These are phyloP conservation scores for Paradisaea rubra DNA, from an alignment of 2,113 vertebrate species.

Conservation along the genomic window DNA sequence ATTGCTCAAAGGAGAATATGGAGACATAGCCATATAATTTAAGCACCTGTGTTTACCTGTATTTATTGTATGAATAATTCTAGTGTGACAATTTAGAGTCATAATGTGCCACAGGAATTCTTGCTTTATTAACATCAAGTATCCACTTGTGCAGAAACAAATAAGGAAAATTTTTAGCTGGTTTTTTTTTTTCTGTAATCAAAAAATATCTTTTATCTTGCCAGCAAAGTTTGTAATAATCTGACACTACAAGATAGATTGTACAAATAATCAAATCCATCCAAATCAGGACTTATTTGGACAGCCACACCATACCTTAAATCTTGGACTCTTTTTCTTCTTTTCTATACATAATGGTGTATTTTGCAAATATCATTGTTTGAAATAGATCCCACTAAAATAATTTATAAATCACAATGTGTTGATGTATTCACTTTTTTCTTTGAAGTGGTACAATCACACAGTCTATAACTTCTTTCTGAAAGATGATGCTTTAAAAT, in stretches of 20 bases:
- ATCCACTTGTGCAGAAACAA: not conserved
- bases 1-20: not conserved
- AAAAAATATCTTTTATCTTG: not conserved
- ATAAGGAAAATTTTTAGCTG: not conserved
- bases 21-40: not conserved
- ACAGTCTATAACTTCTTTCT: not conserved
- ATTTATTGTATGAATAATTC: not conserved
- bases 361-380: not conserved
- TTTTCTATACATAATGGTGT: not conserved
- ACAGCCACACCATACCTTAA: not conserved
- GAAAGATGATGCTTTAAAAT: not conserved
- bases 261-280: not conserved
- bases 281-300: not conserved
- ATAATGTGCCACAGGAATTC: accelerated
- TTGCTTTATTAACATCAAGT: not conserved
- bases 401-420: not conserved
- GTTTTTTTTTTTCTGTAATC: accelerated
- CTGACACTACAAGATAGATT: not conserved
- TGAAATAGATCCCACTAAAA: not conserved
- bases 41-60: not conserved
- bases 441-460: not conserved
- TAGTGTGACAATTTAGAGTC: not conserved
- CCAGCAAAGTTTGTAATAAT: not conserved
- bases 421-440: not conserved
- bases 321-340: accelerated